phyloP scores from a whole-genome alignment of 2,888 invertebrate genomes.

The Agrochola lota region DNA sequence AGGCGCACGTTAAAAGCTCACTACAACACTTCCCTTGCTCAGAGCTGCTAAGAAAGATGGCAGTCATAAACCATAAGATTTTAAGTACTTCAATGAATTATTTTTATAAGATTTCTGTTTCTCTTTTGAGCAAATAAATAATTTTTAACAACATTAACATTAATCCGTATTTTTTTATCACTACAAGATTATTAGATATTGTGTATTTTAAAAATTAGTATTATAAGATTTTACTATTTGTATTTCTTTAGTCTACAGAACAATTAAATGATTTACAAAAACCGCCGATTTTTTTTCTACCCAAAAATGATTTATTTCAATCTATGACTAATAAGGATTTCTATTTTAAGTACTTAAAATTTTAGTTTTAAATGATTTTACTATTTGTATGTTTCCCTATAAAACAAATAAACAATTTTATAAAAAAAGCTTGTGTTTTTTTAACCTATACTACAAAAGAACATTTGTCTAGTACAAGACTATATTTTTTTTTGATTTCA shows the following conservation, averaged over 20 bases:
- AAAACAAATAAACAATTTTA: conserved; percentile 1
- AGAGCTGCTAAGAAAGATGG: not conserved
- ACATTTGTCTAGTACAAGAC: no score
- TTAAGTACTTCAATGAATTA: not conserved
- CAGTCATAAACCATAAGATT: conserved; percentile 3
- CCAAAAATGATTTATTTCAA: not conserved
- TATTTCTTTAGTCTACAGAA: not conserved
- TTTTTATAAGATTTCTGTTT: not conserved
- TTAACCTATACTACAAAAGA: no score
- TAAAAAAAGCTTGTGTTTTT: not conserved
- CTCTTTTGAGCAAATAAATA: not conserved
- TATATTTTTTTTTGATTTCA: no score
- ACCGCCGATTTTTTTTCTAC: not conserved
- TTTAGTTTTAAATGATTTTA: not conserved
- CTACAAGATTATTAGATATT: conserved; percentile 2
- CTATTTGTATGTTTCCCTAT: not conserved
- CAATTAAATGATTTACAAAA: conserved; percentile 1
- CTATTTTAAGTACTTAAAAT: not conserved
- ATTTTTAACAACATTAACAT: no score
- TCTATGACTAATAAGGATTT: not conserved
- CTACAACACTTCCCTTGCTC: not conserved
- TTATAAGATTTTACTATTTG: not conserved
- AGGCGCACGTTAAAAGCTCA: not conserved
- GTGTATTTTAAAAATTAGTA: not conserved
- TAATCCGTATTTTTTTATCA: not conserved